Evolutionary conservation across 2,113 vertebrate genomes (phyloP), one percentile per base, ranked within the genome.

Genomic region (Caranx ignobilis): DNA sequence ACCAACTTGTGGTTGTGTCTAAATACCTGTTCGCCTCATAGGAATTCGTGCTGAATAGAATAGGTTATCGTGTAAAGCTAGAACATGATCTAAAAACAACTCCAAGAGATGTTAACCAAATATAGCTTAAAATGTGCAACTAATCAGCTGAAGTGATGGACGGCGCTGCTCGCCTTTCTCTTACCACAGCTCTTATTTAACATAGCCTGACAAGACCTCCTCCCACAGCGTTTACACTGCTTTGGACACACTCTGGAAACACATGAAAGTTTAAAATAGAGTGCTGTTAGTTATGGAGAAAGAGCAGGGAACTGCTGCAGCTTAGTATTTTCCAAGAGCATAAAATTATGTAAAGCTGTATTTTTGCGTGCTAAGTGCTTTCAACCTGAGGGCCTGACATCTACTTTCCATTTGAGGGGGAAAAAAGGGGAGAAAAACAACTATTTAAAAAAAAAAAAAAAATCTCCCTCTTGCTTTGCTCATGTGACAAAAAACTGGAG

Each of bases 251-350:
- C 71, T 82, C 79, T 87, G 65, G 64, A 83, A 88, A 70, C 71
- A 74, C 87, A 91, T 89, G 35, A 83, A 88, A 84, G 45, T 92
- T 90, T 89, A 88, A 92, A 88, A 91, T 77, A 64, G 54, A 85
- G 80, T 68, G 74, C 77, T 78, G 72, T 83, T 86, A 74, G 82
- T 79, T 85, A 62, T 73, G 69, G 62, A 84, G 62, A 78, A 71
- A 78, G 12, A 76, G 56, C 72, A 71, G 60, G 57, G 39, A 70
- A 73, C 10, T 62, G 18, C 70, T 71, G 45, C 64, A 50, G 72
- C 63, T 83, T 70, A 55, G 41, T 81, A 26, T 87, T 89, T 65
- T 85, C 57, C 35, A 77, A 88, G 48, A 84, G 67, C 60, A 78
- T 48, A 61, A 82, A 83, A 89, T 90, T 77, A 81, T 86, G 66